Conservation (phyloP, 2,113 vertebrate genomes). For the Plectropomus leopardus region DNA sequence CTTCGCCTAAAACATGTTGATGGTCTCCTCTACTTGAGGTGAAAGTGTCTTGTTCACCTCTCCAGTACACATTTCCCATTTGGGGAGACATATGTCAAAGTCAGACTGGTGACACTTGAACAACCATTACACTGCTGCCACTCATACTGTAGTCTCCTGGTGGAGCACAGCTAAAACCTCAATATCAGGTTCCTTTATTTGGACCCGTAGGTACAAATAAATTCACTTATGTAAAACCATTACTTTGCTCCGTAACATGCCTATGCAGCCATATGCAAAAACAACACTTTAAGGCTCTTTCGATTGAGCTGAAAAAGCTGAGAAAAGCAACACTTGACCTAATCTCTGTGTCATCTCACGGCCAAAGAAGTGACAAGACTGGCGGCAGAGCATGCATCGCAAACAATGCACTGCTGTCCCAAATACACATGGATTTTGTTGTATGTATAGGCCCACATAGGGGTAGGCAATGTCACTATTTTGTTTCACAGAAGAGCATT, state of each 20-base stretch:
- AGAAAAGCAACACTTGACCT: neutral
- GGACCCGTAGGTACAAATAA: too few species aligned
- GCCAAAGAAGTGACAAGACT: conserved; percentile 19
- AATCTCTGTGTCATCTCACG: neutral
- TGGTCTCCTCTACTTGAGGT: neutral
- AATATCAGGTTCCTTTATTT: too few species aligned
- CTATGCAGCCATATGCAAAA: neutral
- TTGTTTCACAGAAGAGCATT: conserved; percentile 3
- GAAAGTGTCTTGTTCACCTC: neutral
- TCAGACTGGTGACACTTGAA: conserved; percentile 2
- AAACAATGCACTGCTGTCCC: conserved; percentile 40
- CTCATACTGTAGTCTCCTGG: neutral
- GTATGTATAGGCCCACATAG: conserved; percentile 10
- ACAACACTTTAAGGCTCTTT: neutral
- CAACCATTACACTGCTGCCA: neutral
- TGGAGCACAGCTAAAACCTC: neutral
- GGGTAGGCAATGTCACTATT: neutral
- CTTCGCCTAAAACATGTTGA: neutral
- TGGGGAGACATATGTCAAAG: neutral
- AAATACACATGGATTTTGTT: conserved; percentile 15
- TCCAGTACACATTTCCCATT: neutral
- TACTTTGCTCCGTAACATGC: neutral
- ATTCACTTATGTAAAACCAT: neutral
- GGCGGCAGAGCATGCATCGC: neutral
- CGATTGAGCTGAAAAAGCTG: neutral